Evolutionary conservation across 2,113 vertebrate genomes (phyloP).

Genomic region (Morone saxatilis): DNA sequence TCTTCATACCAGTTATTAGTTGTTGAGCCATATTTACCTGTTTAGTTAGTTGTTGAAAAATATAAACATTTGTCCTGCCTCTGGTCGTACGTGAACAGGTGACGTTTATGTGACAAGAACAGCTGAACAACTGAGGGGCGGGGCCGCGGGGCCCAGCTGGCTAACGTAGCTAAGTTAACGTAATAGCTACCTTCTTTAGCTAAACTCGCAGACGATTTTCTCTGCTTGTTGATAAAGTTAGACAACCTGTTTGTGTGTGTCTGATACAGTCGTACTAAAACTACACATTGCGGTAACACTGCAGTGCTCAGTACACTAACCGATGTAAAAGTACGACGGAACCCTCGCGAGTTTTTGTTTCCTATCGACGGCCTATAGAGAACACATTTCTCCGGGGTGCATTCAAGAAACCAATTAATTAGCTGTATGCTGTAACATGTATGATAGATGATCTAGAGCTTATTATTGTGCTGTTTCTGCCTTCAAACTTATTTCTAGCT

Average conservation of each 20-base stretch:
- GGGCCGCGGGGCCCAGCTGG: background rate
- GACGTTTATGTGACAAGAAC: slow-evolving; percentile 59
- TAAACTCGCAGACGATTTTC: background rate
- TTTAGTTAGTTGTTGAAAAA: background rate
- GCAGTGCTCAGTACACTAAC: background rate
- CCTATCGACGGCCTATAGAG: background rate
- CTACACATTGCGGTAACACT: background rate
- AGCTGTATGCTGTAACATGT: background rate
- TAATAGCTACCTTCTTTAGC: too few relatives aligned
- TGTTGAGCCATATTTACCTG: slow-evolving; percentile 17
- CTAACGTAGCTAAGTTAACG: too few relatives aligned
- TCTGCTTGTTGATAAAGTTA: background rate
- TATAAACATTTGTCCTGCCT: background rate
- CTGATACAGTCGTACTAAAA: background rate
- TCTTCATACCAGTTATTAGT: background rate
- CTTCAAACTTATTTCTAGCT: background rate
- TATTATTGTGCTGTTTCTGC: background rate
- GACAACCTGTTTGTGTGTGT: background rate
- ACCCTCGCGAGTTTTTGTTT: slow-evolving; percentile 3
- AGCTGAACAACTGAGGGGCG: slow-evolving; percentile 44
- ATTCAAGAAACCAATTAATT: slow-evolving; percentile 24
- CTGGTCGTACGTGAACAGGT: background rate
- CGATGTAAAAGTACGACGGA: background rate
- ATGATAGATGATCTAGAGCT: too few relatives aligned
- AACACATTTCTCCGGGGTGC: background rate